A percentile compares a stretch with the other conserved stretches of the same genome.
Conservation (phyloP, 1,140 invertebrate species). For the Pogonus chalceus region DNA sequence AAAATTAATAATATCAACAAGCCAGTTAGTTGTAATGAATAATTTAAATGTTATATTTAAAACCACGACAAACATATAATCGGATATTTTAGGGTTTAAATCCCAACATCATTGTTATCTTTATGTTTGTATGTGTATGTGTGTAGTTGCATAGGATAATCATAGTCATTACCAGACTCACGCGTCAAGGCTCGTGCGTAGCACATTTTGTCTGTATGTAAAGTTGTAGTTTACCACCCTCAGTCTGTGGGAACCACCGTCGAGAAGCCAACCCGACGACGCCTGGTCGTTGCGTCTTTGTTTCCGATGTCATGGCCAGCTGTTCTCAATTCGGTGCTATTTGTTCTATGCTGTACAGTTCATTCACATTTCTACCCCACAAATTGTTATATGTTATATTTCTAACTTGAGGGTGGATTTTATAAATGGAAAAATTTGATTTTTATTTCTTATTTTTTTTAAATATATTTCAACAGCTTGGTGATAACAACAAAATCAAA, state of each 20-base stretch:
- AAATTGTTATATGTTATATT: background rate
- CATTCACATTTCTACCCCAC: background rate
- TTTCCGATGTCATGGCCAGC: constrained; percentile 27
- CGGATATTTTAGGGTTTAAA: background rate
- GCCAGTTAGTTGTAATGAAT: too few relatives aligned
- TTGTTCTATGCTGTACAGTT: constrained; percentile 16
- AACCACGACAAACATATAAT: too few relatives aligned
- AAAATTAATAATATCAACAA: too few relatives aligned
- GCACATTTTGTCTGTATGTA: background rate
- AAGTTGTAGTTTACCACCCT: too few relatives aligned
- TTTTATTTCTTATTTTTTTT: too few relatives aligned
- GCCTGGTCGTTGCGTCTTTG: constrained; percentile 19
- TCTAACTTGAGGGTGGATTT: too few relatives aligned
- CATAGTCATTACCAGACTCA: background rate
- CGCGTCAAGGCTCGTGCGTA: background rate
- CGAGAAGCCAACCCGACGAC: too few relatives aligned
- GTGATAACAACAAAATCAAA: too few relatives aligned
- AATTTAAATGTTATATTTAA: too few relatives aligned
- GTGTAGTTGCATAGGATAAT: background rate
- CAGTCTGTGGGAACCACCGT: too few relatives aligned
- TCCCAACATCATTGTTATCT: background rate
- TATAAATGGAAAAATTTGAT: too few relatives aligned
- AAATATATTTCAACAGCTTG: too few relatives aligned
- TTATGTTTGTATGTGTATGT: background rate
- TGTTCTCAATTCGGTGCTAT: constrained; percentile 29